Percentiles rank a stretch among this genome's conserved stretches.
phyloP scores from a whole-genome alignment of 2,113 vertebrate species.

The Rousettus leschenaultii region DNA sequence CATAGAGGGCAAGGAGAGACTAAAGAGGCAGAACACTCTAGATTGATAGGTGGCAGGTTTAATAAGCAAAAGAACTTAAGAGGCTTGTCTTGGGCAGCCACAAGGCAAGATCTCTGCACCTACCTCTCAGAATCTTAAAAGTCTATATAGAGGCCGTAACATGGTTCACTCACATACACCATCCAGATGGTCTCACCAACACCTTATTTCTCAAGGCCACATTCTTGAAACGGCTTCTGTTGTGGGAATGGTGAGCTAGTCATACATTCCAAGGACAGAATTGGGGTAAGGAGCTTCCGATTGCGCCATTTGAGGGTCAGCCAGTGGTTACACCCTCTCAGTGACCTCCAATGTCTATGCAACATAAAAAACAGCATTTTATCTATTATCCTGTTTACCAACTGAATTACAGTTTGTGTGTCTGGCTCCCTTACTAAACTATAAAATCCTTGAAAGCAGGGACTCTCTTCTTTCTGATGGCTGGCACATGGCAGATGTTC shows the following conservation, averaged over 20 bases:
- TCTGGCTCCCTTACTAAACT: not conserved
- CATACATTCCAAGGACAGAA: not conserved
- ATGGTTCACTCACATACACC: not conserved
- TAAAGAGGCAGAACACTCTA: not conserved
- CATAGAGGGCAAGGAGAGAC: not conserved
- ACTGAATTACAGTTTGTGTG: not conserved
- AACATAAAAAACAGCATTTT: not conserved
- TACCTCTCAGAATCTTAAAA: not conserved
- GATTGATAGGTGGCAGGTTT: not conserved
- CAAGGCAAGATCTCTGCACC: not conserved
- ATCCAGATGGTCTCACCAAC: not conserved
- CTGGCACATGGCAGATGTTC: not conserved
- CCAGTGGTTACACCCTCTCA: not conserved
- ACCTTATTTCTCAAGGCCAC: not conserved
- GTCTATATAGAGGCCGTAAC: not conserved
- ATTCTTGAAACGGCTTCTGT: not conserved
- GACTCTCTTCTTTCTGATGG: not conserved
- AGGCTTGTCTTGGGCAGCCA: not conserved
- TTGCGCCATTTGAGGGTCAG: not conserved
- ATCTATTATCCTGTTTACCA: not conserved
- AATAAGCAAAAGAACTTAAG: not conserved
- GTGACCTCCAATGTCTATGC: not conserved
- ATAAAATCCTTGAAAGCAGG: not conserved
- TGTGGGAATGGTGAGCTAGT: not conserved
- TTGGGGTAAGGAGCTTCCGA: not conserved